Base-by-base conservation (phyloP, 2,797 vertebrate species). In the Carapus acus region DNA sequence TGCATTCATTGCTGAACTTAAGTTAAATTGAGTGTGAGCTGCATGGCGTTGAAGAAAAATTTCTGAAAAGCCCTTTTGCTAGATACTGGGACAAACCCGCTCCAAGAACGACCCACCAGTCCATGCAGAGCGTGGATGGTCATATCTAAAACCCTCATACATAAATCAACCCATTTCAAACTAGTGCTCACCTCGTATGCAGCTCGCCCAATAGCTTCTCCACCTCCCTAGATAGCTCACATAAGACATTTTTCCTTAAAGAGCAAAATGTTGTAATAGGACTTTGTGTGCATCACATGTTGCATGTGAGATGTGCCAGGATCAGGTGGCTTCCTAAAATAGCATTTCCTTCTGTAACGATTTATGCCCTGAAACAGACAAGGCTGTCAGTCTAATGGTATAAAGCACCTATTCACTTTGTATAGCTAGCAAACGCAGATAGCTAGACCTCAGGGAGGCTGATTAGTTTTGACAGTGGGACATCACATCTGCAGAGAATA, bases 91-190 rank as follows among this genome's bases (percentile, higher is more conserved):
- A 65, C 61, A 58, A 76, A 62, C 53, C 55, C 43, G 16, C 58
- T 74, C 34, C 31, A 71, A 56, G 47, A 62, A 48, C 36, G 65
- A 43, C 49, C 46, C 21, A 36, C 50, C 52, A 38, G 68, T 76
- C 58, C 71, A 66, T 66, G 48, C 76, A 57, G 67, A 62, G 44
- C 65, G 67, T 83, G 79, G 39, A 67, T 68, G 77, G 59, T 60
- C 76, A 87, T 84, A 85, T 83, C 67, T 83, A 68, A 80, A 50
- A 43, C n/a, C 46, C 80, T 84, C 82, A 83, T 84, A 70, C 76
- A 85, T 84, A 84, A 85, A 61, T 58, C 43, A 73, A 54, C 48
- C 67, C 19, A 76, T 78, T 77, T 72, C 68, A 72, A 54, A 29
- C 60, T 76, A 78, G 83, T 81, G 72, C 74, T 65, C 50, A 5